Evolutionary conservation across 1,140 invertebrate genomes (phyloP), one percentile per base, ranked within the genome.

Genomic region (Daktulosphaira vitifoliae): DNA sequence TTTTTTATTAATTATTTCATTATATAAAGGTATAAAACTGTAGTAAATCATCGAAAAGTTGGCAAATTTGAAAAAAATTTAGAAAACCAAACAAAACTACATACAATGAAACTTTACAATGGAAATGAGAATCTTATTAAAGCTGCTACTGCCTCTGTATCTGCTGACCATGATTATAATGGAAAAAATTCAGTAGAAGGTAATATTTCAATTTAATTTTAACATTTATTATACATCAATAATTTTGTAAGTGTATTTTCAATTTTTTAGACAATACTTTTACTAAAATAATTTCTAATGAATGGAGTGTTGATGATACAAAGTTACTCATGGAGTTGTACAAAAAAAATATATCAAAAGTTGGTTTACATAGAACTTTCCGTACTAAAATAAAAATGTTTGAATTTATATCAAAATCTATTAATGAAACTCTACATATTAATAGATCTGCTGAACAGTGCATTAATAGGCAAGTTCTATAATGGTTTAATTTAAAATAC

Each of bases 311-410:
- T 22, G 42, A 62, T 29, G 56, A 62, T 15, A 62, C 56, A 22
- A 62, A 33, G 3, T 16, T 62, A 20, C 5, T 62, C 16, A 62
- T 62, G 56, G 56, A 62, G 8, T 48, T 62, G 18, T 62, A 62
- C 16, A 46, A 2, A 62, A 62, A 62, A 4, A 62, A 62, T 5
- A 62, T 62, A 46, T 33, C 56, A 4, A 62, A 62, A 62, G 56
- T 62, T 33, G 56, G 56, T 22, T 13, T 62, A 3, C 38, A 62
- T 9, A 62, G 56, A 46, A 48, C 56, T 29, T 62, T 62, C n/a
- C 44, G 56, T 4, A 62, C 56, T 18, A 62, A 62, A 62, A 29
- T 62, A 29, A 62, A 62, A 62, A 62, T 62, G 56, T 62, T 62
- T 37, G 56, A 62, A 22, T 13, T 46, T 22, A 62, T 62, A 22